Conservation (phyloP, 2,113 vertebrate species). For the Erythrocercus mccallii region DNA sequence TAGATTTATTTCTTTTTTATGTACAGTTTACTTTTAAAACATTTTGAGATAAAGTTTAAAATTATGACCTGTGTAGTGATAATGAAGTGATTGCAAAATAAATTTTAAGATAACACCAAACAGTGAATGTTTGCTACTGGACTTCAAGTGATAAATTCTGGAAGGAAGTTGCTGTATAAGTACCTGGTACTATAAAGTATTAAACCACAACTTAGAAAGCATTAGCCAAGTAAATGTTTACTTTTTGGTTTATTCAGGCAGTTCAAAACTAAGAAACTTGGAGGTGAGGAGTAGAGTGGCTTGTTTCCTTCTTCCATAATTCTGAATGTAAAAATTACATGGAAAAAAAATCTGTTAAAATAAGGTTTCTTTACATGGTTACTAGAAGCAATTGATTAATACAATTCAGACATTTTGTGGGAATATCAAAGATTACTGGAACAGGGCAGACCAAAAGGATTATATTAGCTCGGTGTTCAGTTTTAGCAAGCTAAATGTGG, state of each 20-base stretch:
- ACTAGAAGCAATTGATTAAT: not conserved
- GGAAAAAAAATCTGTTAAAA: not conserved
- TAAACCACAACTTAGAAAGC: not conserved
- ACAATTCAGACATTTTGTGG: not conserved
- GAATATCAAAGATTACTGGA: not conserved
- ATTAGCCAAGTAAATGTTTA: not conserved
- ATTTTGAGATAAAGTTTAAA: not conserved
- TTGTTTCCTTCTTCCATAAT: not conserved
- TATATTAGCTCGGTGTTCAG: not conserved
- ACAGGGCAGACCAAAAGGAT: not conserved
- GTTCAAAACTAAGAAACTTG: not conserved
- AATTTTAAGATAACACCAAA: not conserved
- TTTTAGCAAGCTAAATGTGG: not conserved
- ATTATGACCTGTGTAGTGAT: not conserved
- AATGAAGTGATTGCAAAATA: not conserved
- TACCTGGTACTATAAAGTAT: not conserved
- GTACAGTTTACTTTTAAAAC: not conserved
- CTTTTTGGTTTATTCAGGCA: not conserved
- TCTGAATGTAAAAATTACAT: not conserved
- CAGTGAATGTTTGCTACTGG: not conserved
- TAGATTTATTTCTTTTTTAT: not conserved
- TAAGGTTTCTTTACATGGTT: not conserved
- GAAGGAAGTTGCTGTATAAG: not conserved
- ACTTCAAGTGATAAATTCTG: not conserved
- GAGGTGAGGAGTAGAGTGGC: not conserved